Evolutionary conservation across 2,113 vertebrate genomes (phyloP).

Genomic region (Pterocles burchelli): DNA sequence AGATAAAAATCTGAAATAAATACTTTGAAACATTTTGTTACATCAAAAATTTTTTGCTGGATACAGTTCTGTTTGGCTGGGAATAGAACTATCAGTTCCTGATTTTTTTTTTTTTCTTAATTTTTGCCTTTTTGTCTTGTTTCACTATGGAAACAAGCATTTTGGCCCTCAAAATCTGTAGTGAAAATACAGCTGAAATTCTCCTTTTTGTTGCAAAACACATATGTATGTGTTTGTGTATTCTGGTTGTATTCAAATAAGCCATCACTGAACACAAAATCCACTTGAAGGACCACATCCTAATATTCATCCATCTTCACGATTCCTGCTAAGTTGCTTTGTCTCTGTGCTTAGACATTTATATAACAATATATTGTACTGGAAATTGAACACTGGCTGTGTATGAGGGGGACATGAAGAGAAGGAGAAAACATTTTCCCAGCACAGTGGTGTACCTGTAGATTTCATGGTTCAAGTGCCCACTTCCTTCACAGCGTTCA

Average conservation of each 20-base stretch:
- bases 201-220: not conserved
- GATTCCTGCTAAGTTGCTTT: not conserved
- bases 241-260: not conserved
- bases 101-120: not conserved
- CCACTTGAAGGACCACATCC: not conserved
- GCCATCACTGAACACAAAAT: not conserved
- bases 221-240: not conserved
- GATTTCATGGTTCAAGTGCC: not conserved
- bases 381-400: not conserved
- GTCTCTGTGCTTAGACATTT: not conserved
- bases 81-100: not conserved
- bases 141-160: not conserved
- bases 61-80: not conserved
- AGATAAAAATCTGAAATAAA: not conserved
- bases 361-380: not conserved
- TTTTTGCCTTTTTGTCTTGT: not conserved
- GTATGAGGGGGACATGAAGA: not conserved
- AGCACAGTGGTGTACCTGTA: accelerated
- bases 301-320: not conserved
- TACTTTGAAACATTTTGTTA: not conserved
- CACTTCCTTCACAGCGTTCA: not conserved
- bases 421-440: not conserved
- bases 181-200: not conserved
- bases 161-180: not conserved
- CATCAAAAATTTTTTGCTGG: not conserved